These are phyloP conservation scores for Bombus superbus DNA, from an alignment of 1,140 invertebrate species.

Conservation along the genomic window DNA sequence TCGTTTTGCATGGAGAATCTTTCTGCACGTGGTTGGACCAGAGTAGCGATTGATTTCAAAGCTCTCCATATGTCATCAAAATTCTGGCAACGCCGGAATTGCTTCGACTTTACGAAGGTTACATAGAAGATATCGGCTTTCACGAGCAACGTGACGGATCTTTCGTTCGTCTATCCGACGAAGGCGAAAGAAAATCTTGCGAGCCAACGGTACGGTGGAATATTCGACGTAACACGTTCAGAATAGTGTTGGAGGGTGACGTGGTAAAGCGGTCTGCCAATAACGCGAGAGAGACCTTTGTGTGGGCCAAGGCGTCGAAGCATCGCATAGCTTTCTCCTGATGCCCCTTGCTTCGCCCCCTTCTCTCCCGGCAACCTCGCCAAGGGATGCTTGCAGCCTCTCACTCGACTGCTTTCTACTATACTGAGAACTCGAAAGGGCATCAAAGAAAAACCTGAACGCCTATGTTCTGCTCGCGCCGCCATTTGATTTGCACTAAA, in stretches of 20 bases:
- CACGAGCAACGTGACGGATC: constrained; percentile 68
- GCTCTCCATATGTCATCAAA: constrained; percentile 57
- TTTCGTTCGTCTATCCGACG: constrained; percentile 60
- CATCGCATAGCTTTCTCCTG: constrained; percentile 64
- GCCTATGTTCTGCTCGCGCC: constrained; percentile 40
- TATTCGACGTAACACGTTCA: constrained; percentile 70
- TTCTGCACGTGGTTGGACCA: too few species aligned
- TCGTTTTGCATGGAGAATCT: not conserved
- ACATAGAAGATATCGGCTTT: constrained; percentile 68
- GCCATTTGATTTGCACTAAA: constrained; percentile 70
- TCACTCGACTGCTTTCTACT: constrained; percentile 67
- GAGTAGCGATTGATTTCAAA: constrained; percentile 51
- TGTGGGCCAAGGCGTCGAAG: constrained; percentile 67
- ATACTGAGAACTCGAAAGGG: constrained; percentile 64
- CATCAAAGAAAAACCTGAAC: constrained; percentile 73
- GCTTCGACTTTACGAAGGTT: constrained; percentile 63
- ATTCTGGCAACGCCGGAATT: constrained; percentile 64
- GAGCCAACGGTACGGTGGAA: constrained; percentile 61
- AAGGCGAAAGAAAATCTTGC: constrained; percentile 69
- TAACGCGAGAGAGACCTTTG: constrained; percentile 68
- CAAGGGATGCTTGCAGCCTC: constrained; percentile 63
- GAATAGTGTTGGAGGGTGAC: constrained; percentile 67
- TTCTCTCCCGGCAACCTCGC: constrained; percentile 4
- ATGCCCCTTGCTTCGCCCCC: constrained; percentile 43
- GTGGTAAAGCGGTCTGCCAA: constrained; percentile 71